Base-by-base conservation (phyloP, 2,888 invertebrate species). In the Synergus itoensis region DNA sequence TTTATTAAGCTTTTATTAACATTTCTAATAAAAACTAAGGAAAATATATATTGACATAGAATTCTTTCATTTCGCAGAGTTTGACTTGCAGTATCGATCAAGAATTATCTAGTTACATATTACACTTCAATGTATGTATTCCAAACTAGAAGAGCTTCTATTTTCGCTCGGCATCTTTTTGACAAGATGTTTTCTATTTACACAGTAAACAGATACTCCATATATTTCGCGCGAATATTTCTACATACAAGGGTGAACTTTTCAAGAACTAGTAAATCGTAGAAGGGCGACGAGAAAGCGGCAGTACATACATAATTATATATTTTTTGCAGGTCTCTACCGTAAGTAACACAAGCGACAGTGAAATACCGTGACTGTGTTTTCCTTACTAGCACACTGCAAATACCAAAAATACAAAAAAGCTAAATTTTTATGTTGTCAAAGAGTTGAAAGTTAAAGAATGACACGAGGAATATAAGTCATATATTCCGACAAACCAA, bases 121-220 rank as follows among this genome's bases (percentile, higher is more conserved):
- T 11, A 14, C 14, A 48, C 9, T 7, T 57, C 40, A 63, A 41
- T 62, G 62, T 62, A 41, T 62, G 62, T 62, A 62, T 41, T 65
- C 9, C 36, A 73, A 53, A 36, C 9, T 36, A 53, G 36, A 73
- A 53, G 28, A 48, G 40, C 73, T 53, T 73, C 53, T 48, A 48
- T 40, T 53, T 16, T 16, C 48, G 36, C 67, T 67, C 43, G 16
- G 12, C 14, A 45, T 67, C 9, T 53, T 73, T 73, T 73, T 53
- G 36, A 53, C 53, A 73, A 48, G n/a, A 73, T 63, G 8, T 14
- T 45, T 43, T 53, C 16, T 73, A 73, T 73, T 48, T 40, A 73
- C 73, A 73, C n/a, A 73, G 16, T 36, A 45, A 69, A 69, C 28
- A 21, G 43, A 5, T 45, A 45, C 14, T 18, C 43, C 45, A 67